These are phyloP conservation scores for Drosophila tropicalis DNA, from an alignment of 1,140 invertebrate genomes.

Conservation along the genomic window DNA sequence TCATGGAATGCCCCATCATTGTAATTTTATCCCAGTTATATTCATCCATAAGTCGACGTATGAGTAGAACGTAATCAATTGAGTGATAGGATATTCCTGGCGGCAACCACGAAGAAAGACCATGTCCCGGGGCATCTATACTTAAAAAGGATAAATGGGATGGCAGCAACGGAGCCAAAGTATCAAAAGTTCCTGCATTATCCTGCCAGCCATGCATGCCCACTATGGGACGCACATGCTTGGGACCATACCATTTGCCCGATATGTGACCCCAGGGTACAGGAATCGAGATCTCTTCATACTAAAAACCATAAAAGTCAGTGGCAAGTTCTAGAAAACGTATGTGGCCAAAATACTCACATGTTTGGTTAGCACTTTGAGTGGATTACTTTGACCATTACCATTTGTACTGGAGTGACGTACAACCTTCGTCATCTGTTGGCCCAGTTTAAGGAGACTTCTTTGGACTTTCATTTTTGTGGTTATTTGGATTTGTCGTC, in stretches of 20 bases:
- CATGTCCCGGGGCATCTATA: conserved; percentile 89
- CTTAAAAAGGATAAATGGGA: conserved; percentile 86
- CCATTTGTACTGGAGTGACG: conserved; percentile 18
- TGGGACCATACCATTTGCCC: conserved; percentile 88
- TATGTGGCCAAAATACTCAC: conserved; percentile 31
- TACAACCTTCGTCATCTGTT: conserved; percentile 15
- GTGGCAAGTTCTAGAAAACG: not conserved
- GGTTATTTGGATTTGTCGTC: conserved; percentile 7
- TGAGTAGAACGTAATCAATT: conserved; percentile 84
- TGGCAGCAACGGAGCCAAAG: conserved; percentile 86
- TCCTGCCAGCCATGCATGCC: conserved; percentile 91
- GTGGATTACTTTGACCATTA: conserved; percentile 29
- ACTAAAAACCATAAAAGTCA: conserved; percentile 58
- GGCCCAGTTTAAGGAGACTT: conserved; percentile 29
- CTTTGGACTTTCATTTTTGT: conserved; percentile 41
- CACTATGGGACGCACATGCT: conserved; percentile 86
- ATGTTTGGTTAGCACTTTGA: conserved; percentile 57
- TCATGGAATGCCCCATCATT: conserved; percentile 88
- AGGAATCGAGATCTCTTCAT: conserved; percentile 87
- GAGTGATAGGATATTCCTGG: conserved; percentile 86
- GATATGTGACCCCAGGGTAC: conserved; percentile 87
- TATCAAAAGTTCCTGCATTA: conserved; percentile 90
- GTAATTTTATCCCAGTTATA: conserved; percentile 89
- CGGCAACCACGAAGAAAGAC: conserved; percentile 87
- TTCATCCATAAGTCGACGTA: conserved; percentile 86